Conservation (phyloP, 1,140 invertebrate genomes). For the Heterodera carotae region DNA sequence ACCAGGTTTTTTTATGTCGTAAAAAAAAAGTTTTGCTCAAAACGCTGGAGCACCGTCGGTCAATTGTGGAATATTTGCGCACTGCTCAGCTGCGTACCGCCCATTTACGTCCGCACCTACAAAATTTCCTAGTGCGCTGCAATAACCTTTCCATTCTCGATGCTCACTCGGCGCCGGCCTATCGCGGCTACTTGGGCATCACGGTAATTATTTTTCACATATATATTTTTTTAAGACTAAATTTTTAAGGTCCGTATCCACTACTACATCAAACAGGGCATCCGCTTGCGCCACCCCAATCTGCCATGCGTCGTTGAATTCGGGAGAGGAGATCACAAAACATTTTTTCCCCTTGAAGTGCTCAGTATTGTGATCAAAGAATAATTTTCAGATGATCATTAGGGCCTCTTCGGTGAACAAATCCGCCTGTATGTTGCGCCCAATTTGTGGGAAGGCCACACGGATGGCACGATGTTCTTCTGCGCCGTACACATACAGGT, state of each 20-base stretch:
- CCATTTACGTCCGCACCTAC: not conserved
- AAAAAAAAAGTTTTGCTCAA: not conserved
- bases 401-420: not conserved
- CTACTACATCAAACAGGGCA: constrained; percentile 5
- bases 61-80: not conserved
- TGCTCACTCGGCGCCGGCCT: not conserved
- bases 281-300: constrained; percentile 7
- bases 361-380: constrained; percentile 5
- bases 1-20: not conserved
- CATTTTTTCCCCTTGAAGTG: not conserved
- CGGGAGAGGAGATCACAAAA: not conserved
- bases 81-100: not conserved
- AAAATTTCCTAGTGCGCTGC: constrained; percentile 1
- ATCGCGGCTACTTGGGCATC: constrained; percentile 8
- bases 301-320: constrained; percentile 12
- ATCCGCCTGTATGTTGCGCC: not conserved
- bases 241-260: not conserved
- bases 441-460: constrained; percentile 2
- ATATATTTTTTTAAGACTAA: too few relatives aligned
- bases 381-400: not conserved
- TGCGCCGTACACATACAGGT: not conserved
- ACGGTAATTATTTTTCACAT: not conserved
- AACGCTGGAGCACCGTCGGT: not conserved
- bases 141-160: not conserved
- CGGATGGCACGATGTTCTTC: constrained; percentile 1